These are phyloP conservation scores for Ophonus ardosiacus DNA, from an alignment of 2,888 invertebrate genomes.

Conservation along the genomic window DNA sequence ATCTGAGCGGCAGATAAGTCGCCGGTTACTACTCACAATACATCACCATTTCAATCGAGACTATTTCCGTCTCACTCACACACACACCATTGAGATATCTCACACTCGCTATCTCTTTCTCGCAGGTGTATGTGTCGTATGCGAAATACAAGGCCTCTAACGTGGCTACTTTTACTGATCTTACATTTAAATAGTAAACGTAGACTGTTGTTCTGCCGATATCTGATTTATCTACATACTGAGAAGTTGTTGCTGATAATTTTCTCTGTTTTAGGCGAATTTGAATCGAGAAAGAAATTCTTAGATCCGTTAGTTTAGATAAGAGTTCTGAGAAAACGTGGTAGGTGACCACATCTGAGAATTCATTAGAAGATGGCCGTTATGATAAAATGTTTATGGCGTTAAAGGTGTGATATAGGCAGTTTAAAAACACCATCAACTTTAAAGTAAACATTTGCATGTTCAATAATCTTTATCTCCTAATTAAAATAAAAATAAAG, in stretches of 20 bases:
- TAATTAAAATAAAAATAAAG: constrained; percentile 19
- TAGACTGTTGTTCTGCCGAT: constrained; percentile 16
- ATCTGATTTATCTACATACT: constrained; percentile 54
- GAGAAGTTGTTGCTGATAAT: constrained; percentile 20
- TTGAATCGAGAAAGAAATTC: constrained; percentile 2
- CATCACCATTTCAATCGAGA: constrained; percentile 51
- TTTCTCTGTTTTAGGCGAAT: constrained; percentile 29
- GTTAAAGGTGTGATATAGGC: constrained; percentile 14
- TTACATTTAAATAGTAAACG: constrained; percentile 51
- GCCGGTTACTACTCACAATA: constrained; percentile 52
- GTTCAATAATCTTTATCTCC: constrained; percentile 32
- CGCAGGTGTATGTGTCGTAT: constrained; percentile 40
- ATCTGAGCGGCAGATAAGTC: constrained; percentile 51
- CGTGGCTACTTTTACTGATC: constrained; percentile 48
- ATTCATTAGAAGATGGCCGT: constrained; percentile 39
- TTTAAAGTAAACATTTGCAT: neutral
- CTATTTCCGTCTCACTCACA: constrained; percentile 40
- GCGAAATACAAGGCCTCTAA: constrained; percentile 45
- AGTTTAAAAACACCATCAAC: neutral
- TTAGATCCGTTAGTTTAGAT: constrained; percentile 33
- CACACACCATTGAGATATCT: constrained; percentile 7
- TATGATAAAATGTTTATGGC: constrained; percentile 46
- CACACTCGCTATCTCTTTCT: constrained; percentile 24
- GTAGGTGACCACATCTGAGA: constrained; percentile 30
- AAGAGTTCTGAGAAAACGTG: constrained; percentile 11